Percentiles rank a stretch among this genome's conserved stretches.
Evolutionary conservation across 1,140 invertebrate species (phyloP).

Genomic region (Drosophila burlai): DNA sequence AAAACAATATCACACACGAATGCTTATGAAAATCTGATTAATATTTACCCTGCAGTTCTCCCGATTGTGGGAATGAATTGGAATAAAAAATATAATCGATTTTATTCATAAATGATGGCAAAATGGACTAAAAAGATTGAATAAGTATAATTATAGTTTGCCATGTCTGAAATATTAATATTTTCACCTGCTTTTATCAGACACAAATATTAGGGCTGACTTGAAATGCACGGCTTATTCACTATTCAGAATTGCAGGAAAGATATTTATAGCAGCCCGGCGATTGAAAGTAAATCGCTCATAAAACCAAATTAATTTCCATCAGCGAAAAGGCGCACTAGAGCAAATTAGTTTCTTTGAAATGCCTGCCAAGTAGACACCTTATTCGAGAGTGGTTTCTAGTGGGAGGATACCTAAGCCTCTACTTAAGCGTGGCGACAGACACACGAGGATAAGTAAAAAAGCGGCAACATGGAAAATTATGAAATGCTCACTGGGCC

Average conservation of each 20-base stretch:
- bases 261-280: conserved; percentile 24
- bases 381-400: conserved; percentile 26
- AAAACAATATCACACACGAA: conserved; percentile 6
- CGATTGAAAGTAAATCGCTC: conserved; percentile 26
- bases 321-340: conserved; percentile 29
- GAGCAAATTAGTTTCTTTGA: conserved; percentile 44
- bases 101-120: neutral
- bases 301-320: conserved; percentile 39
- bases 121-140: neutral
- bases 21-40: neutral
- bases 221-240: conserved; percentile 6
- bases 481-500: conserved; percentile 63
- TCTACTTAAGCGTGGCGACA: conserved; percentile 38
- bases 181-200: neutral
- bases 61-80: conserved; percentile 2
- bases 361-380: conserved; percentile 45
- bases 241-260: conserved; percentile 14
- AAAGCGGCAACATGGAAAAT: conserved; percentile 55
- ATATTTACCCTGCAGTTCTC: conserved; percentile 1
- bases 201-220: neutral
- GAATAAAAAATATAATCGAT: neutral
- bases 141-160: too few species aligned
- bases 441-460: conserved; percentile 32
- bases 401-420: conserved; percentile 39
- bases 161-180: neutral